Evolutionary conservation across 2,888 invertebrate genomes (phyloP), one percentile per base, ranked within the genome.

Genomic region (Dorcus parallelipipedus): DNA sequence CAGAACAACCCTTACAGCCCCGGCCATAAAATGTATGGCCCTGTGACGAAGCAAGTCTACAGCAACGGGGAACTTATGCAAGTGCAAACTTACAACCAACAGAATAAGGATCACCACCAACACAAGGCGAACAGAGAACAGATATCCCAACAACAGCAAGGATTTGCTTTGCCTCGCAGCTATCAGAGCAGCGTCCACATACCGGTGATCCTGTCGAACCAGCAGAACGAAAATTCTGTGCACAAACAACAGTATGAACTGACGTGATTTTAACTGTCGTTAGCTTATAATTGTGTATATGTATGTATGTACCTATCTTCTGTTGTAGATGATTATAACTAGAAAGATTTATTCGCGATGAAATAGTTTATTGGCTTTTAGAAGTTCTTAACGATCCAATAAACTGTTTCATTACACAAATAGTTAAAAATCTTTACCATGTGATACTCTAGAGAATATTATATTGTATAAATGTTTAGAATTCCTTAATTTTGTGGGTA

Each of bases 21-120:
- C 14, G 67, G 63, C 23, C 75, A 73, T 54, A 71, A 70, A 51
- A 49, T 70, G 38, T 72, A 73, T 58, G 38, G 38, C 17, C 55
- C 61, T 7, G 26, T 33, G 26, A 33, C 26, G 26, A 33, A 33
- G 7, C 52, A 52, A 43, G 42, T 39, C 7, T 74, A 67, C 59
- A 68, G 69, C 51, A 76, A 77, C 57, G 76, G 77, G 4, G 77
- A 76, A 45, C 63, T 76, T 26, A 63, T 73, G 3, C 76, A 76
- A 60, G 75, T 75, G 59, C 76, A 76, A 60, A 66, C 72, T 39
- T 74, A 74, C 63, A 71, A 69, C 54, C 74, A 74, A 51, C 71
- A 71, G 52, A 64, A 69, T 9, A 67, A 72, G 58, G 75, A 76
- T 54, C 72, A 73, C 57, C 75, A 75, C 56, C 75, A 76, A 64